Evolutionary conservation across 1,140 invertebrate species (phyloP).

Genomic region (Drosophila ananassae): DNA sequence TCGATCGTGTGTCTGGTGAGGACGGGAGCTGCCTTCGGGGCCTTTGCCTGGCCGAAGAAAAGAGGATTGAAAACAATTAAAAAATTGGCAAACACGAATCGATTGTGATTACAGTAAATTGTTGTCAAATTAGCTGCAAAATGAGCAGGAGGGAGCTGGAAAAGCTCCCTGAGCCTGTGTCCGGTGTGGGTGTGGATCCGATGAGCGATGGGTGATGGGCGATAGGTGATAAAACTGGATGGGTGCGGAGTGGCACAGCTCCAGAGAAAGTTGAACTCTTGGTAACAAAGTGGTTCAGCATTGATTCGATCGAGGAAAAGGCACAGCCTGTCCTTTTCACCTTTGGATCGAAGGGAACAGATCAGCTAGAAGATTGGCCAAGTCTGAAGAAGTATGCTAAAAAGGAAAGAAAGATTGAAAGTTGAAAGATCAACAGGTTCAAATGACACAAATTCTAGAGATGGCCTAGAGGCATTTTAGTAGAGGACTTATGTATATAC

Average conservation of each 20-base stretch:
- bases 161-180: conserved; percentile 1
- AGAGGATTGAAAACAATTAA: conserved; percentile 83
- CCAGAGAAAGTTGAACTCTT: conserved; percentile 59
- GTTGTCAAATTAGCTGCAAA: conserved; percentile 83
- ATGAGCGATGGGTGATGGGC: conserved; percentile 19
- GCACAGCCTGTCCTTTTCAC: conserved; percentile 10
- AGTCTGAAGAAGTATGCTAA: not conserved
- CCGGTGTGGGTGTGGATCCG: conserved; percentile 21
- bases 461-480: too few species aligned
- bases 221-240: conserved; percentile 38
- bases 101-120: conserved; percentile 83
- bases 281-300: conserved; percentile 37
- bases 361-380: conserved; percentile 13
- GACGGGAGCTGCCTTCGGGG: conserved; percentile 35
- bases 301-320: conserved; percentile 23
- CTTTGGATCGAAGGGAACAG: conserved; percentile 11
- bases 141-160: conserved; percentile 45
- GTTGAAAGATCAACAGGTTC: conserved; percentile 13
- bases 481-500: too few species aligned
- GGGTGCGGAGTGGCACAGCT: conserved; percentile 24
- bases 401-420: conserved; percentile 23
- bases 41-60: conserved; percentile 39
- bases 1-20: conserved; percentile 74
- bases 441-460: not conserved
- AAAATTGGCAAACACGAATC: conserved; percentile 83